Evolutionary conservation across 2,888 invertebrate genomes (phyloP), one percentile per base, ranked within the genome.

Genomic region (Melieria crassipennis): DNA sequence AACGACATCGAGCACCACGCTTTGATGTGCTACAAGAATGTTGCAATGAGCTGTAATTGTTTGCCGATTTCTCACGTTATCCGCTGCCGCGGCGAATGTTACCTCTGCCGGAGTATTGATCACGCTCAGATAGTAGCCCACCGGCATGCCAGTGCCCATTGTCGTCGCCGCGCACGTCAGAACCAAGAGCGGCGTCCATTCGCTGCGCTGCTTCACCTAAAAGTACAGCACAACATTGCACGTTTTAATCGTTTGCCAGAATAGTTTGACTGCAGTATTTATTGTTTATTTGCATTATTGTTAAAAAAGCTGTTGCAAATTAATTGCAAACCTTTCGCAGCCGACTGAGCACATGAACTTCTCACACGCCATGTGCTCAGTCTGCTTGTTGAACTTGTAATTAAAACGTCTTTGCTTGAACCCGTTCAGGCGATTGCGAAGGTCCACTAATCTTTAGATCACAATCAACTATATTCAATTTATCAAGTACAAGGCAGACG

Each of bases 121-220:
- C 10, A 94, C 94, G 30, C 95, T 95, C 64, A 95, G 92, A 79
- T 93, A 93, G 85, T 91, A 95, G 55, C 96, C 96, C 71, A 94
- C 92, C 0, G 95, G 93, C 70, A 95, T 83, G 1, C 93, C 92
- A 4, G 91, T 91, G 7, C 95, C 95, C 47, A 95, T 79, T 0
- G 93, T 92, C 52, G 93, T 92, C 7, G 90, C 89, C 52, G 91
- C 80, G 10, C 92, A 92, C 46, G 93, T 91, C 73, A 93, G 81
- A 56, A 92, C 81, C 78, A 96, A 85, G 9, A 85, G 71, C 9
- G 79, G 77, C 0, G 80, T 80, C 85, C 86, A 85, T 66, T 79
- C 77, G n/a, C 63, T 69, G 42, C 57, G 62, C n/a, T 69, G 45
- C 11, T 50, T 45, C 67, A 60, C 42, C 11, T 50, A 58, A 9